These are phyloP conservation scores for Holothuria glaberrima DNA, from an alignment of 35 echinoderm and acorn worm genomes.

Conservation along the genomic window DNA sequence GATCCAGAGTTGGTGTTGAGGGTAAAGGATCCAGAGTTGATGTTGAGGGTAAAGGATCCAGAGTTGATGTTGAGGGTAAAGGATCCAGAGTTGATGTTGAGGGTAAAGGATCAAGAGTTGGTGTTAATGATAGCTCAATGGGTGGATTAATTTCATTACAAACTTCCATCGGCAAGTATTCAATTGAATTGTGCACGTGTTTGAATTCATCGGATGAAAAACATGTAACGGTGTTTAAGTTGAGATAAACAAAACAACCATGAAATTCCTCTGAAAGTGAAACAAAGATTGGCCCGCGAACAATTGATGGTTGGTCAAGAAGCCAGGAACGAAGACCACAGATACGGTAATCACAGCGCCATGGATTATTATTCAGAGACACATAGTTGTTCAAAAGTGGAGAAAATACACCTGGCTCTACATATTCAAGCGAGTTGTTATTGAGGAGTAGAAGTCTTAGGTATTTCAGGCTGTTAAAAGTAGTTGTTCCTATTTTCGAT, in stretches of 20 bases:
- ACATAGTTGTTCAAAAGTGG: slow-evolving; percentile 28
- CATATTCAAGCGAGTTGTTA: neutral
- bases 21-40: no score
- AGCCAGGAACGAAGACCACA: neutral
- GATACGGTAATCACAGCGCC: neutral
- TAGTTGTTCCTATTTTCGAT: neutral
- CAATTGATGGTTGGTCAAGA: neutral
- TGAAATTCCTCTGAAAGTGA: neutral
- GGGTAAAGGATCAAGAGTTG: no score
- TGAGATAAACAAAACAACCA: neutral
- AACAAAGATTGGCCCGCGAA: neutral
- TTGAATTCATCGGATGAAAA: neutral
- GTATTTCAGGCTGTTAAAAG: slow-evolving; percentile 14
- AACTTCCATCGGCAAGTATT: neutral
- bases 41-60: no score
- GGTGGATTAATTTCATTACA: neutral
- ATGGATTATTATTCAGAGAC: neutral
- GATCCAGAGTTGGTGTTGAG: no score
- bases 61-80: no score
- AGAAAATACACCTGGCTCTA: neutral
- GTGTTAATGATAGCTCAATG: neutral
- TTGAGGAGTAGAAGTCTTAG: slow-evolving; percentile 18
- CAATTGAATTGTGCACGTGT: neutral
- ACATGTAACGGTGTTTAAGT: slow-evolving; percentile 31
- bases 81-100: no score